These are phyloP conservation scores for Hirundichthys speculiger DNA, from an alignment of 2,113 vertebrate species.

Conservation along the genomic window DNA sequence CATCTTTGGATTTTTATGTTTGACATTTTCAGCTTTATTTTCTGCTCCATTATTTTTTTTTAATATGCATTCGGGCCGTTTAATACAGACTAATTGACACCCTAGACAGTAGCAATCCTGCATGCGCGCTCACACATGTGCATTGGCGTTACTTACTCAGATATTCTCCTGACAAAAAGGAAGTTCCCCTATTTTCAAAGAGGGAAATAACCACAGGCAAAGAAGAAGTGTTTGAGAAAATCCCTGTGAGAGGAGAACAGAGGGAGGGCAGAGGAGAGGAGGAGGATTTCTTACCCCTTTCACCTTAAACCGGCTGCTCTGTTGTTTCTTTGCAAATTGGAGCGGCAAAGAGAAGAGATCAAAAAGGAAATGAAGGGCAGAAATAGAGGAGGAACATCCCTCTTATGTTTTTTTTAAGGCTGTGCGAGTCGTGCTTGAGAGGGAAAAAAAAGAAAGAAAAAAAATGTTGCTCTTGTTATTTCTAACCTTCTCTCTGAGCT, in stretches of 20 bases:
- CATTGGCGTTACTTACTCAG: conserved; percentile 55
- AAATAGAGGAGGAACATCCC: conserved; percentile 4
- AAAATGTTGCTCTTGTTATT: too few relatives aligned
- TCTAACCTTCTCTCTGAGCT: not conserved
- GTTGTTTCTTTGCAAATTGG: conserved; percentile 28
- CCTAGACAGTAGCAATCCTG: not conserved
- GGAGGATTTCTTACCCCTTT: not conserved
- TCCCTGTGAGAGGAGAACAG: conserved; percentile 60
- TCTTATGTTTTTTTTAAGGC: not conserved
- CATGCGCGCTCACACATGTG: conserved; percentile 15
- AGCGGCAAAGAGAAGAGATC: conserved; percentile 4
- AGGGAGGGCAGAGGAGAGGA: conserved; percentile 28
- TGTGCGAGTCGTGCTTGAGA: not conserved
- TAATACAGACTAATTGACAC: not conserved
- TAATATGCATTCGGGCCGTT: not conserved
- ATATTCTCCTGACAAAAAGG: conserved; percentile 58
- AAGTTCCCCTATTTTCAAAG: conserved; percentile 79
- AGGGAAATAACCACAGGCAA: conserved; percentile 60
- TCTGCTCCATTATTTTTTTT: not conserved
- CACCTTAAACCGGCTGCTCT: conserved; percentile 36
- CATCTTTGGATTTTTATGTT: too few relatives aligned
- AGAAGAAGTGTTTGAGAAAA: conserved; percentile 47
- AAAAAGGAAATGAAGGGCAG: conserved; percentile 1
- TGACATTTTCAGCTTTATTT: too few relatives aligned
- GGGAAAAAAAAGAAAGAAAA: too few relatives aligned